Conservation (phyloP, 2,113 vertebrate species). For the Rhynchopsitta pachyrhyncha region DNA sequence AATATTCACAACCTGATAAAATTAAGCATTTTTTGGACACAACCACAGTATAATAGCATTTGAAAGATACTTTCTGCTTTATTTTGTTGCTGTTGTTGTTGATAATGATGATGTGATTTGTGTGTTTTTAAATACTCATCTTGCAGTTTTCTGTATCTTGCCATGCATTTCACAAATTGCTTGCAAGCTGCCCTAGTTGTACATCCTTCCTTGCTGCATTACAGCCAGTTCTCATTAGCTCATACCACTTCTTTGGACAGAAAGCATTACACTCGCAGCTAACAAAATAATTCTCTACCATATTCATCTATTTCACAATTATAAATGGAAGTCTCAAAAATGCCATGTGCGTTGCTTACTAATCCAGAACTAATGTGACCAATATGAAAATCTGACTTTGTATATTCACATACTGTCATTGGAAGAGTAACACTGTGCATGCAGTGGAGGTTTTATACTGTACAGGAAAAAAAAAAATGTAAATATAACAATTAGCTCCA, state of each 20-base stretch:
- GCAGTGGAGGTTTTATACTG: conserved; percentile 7
- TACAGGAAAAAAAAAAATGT: conserved; percentile 47
- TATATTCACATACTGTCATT: not conserved
- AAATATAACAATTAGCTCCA: conserved; percentile 51
- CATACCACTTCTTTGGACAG: not conserved
- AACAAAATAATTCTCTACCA: not conserved
- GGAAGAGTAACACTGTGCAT: not conserved
- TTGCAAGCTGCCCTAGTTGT: not conserved
- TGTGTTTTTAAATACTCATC: not conserved
- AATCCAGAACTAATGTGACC: not conserved
- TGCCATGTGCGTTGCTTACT: not conserved
- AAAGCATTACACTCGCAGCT: not conserved
- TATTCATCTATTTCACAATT: not conserved
- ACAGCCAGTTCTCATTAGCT: not conserved
- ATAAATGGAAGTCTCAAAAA: not conserved
- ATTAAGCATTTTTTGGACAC: not conserved
- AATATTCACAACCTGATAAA: not conserved
- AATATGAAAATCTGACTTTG: not conserved
- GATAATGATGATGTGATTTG: not conserved
- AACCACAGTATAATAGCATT: not conserved
- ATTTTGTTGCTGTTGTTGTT: not conserved
- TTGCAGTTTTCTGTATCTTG: not conserved
- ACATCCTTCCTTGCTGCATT: not conserved
- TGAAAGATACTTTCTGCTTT: not conserved
- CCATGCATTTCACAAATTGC: not conserved